Conservation (phyloP, 2,113 vertebrate species). For the Loxodonta africana region DNA sequence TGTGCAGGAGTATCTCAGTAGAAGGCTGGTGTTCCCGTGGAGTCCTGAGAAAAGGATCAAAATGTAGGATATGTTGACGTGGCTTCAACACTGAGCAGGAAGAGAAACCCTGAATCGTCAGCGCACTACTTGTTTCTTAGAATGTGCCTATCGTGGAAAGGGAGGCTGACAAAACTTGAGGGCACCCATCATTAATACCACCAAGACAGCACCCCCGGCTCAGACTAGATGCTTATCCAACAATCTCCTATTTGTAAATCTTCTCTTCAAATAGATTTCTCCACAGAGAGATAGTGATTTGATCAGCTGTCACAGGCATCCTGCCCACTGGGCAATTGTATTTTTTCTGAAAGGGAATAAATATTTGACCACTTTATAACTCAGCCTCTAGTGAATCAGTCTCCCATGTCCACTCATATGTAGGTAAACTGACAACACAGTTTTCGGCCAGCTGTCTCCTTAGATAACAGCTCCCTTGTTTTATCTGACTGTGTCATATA, state of each 20-base stretch:
- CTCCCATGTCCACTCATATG: neutral
- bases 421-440: neutral
- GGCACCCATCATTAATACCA: neutral
- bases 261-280: neutral
- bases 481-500: neutral
- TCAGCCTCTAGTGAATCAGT: neutral
- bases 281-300: neutral
- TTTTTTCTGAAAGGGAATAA: constrained; percentile 44
- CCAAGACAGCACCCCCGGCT: neutral
- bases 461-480: neutral
- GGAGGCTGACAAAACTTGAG: neutral
- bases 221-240: neutral
- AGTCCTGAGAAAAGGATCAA: neutral
- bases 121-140: neutral
- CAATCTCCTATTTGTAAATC: neutral
- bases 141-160: neutral
- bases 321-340: neutral
- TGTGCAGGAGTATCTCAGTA: neutral
- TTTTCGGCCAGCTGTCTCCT: neutral
- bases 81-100: neutral
- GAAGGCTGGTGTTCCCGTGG: neutral
- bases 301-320: neutral
- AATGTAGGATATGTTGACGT: neutral
- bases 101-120: neutral
- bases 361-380: neutral